phyloP scores from a whole-genome alignment of 2,113 vertebrate genomes.

The Sceloporus tristichus region DNA sequence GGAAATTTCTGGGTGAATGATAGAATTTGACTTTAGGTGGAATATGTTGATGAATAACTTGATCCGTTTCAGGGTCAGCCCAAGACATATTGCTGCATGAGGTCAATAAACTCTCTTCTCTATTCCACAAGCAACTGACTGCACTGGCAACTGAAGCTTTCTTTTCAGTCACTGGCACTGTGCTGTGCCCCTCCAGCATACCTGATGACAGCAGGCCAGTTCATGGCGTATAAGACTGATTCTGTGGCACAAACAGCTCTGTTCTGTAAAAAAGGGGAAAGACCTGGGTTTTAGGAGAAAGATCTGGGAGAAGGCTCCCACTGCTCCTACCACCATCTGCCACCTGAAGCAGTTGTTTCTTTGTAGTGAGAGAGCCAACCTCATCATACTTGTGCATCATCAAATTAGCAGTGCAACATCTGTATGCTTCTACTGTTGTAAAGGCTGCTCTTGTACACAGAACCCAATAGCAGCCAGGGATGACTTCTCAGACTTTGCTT shows the following conservation, averaged over 20 bases:
- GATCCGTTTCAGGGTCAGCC: too few species aligned
- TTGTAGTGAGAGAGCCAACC: background rate
- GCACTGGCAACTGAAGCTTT: background rate
- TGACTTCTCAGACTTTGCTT: background rate
- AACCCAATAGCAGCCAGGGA: background rate
- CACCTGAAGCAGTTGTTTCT: background rate
- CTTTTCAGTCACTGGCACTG: background rate
- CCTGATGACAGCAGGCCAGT: background rate
- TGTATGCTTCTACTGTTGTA: background rate
- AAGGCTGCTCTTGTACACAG: background rate
- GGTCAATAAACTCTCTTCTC: background rate
- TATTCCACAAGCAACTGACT: background rate
- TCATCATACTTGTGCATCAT: background rate
- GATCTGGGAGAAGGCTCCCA: too few species aligned
- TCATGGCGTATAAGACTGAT: background rate
- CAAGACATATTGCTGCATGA: background rate
- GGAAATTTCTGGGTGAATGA: background rate
- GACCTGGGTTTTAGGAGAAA: too few species aligned
- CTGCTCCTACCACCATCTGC: background rate
- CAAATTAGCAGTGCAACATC: background rate
- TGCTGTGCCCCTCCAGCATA: background rate
- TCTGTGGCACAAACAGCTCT: background rate
- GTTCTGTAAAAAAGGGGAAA: background rate
- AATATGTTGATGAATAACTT: background rate
- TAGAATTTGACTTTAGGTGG: background rate